Percentiles rank a stretch among this genome's conserved stretches.
Evolutionary conservation across 2,113 vertebrate genomes (phyloP).

Genomic region (Mionectes macconnelli): DNA sequence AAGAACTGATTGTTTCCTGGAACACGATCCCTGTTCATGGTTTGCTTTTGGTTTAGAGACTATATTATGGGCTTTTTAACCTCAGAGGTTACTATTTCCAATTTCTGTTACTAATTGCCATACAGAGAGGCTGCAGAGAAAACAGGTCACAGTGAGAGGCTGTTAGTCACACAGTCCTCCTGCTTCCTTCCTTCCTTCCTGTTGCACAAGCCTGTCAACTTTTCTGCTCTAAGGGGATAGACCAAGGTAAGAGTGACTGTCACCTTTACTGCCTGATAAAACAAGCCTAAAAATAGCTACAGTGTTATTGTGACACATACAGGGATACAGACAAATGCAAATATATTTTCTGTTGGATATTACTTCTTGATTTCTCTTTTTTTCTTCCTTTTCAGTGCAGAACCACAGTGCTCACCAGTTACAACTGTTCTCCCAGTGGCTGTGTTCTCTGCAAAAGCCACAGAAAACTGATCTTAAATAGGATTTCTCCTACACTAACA

Average conservation of each 20-base stretch:
- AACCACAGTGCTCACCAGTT: neutral
- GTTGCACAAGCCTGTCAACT: neutral
- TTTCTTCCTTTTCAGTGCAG: neutral
- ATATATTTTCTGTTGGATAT: neutral
- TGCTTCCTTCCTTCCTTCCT: constrained; percentile 37
- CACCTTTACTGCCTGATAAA: neutral
- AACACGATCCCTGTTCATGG: neutral
- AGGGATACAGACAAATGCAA: neutral
- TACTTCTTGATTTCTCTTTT: neutral
- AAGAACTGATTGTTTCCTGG: neutral
- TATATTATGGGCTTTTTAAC: neutral
- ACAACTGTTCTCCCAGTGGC: neutral
- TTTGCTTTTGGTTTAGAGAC: neutral
- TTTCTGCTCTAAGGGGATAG: neutral
- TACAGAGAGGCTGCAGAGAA: neutral
- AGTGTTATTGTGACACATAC: fast-evolving
- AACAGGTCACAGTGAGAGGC: neutral
- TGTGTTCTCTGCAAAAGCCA: neutral
- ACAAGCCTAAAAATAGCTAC: neutral
- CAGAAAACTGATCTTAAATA: neutral
- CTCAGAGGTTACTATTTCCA: neutral
- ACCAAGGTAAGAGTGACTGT: neutral
- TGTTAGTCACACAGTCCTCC: neutral
- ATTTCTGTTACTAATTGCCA: neutral
- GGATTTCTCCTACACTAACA: neutral